phyloP scores from a whole-genome alignment of 1,140 invertebrate species.

The Drosophila saltans region DNA sequence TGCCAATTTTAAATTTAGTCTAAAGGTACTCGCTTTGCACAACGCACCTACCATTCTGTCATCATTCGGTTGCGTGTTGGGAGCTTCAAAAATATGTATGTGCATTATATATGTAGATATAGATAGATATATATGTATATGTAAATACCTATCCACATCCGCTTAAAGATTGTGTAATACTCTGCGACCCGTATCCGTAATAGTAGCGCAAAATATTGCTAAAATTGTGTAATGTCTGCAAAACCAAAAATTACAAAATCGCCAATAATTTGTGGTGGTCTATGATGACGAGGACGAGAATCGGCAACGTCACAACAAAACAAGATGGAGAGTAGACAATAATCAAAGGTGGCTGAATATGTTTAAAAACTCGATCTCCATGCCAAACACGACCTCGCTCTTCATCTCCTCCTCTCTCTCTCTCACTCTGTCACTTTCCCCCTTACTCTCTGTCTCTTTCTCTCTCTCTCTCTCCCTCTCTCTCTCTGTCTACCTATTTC shows the following conservation, averaged over 20 bases:
- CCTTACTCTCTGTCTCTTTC: background rate
- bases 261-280: background rate
- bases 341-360: slow-evolving; percentile 6
- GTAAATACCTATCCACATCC: slow-evolving; percentile 20
- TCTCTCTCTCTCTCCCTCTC: background rate
- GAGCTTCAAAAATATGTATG: slow-evolving; percentile 37
- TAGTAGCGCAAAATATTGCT: slow-evolving; percentile 3
- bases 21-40: slow-evolving; percentile 54
- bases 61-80: slow-evolving; percentile 33
- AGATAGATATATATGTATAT: slow-evolving; percentile 22
- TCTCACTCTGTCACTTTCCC: background rate
- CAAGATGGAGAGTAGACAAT: slow-evolving; percentile 10
- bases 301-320: slow-evolving; percentile 1
- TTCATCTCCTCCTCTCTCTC: background rate
- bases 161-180: slow-evolving; percentile 15
- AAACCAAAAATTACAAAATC: background rate
- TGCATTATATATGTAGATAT: slow-evolving; percentile 24
- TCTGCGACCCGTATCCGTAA: slow-evolving; percentile 1
- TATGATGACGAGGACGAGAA: background rate
- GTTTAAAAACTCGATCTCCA: background rate
- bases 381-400: background rate
- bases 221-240: slow-evolving; percentile 18
- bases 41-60: slow-evolving; percentile 43
- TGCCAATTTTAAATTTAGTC: slow-evolving; percentile 62
- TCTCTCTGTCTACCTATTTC: background rate